phyloP scores from a whole-genome alignment of 2,888 invertebrate genomes.

The Coleophora flavipennella region DNA sequence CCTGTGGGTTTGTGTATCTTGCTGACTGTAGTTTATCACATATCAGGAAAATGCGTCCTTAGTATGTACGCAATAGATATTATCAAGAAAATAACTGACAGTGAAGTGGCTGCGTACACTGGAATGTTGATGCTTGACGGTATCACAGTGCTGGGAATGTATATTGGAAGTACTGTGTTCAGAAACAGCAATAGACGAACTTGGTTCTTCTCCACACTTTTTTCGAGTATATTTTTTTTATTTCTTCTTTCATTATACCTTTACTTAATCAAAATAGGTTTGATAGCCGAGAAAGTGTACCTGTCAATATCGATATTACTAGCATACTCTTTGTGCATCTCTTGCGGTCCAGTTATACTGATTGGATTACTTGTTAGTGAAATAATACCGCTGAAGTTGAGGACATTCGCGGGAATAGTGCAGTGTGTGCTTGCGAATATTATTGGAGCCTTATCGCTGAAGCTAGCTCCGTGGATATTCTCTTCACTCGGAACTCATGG shows the following conservation, averaged over 20 bases:
- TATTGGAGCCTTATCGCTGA: slow-evolving; percentile 7
- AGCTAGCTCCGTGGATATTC: slow-evolving; percentile 25
- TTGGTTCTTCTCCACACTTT: slow-evolving; percentile 8
- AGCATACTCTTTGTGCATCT: not conserved
- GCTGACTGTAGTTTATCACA: slow-evolving; percentile 4
- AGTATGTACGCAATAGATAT: slow-evolving; percentile 16
- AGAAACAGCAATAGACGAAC: slow-evolving; percentile 10
- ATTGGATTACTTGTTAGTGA: not conserved
- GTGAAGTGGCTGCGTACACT: slow-evolving; percentile 13
- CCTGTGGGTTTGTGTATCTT: slow-evolving; percentile 1
- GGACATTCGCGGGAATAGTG: not conserved
- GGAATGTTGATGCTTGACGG: no score
- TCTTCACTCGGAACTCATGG: slow-evolving; percentile 22
- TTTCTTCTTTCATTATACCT: slow-evolving; percentile 12
- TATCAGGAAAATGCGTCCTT: slow-evolving; percentile 15
- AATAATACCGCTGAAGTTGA: not conserved
- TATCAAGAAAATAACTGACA: slow-evolving; percentile 14
- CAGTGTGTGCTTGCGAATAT: no score
- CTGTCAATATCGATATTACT: not conserved
- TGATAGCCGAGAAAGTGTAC: slow-evolving; percentile 10
- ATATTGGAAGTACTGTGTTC: slow-evolving; percentile 10
- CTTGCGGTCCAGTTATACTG: not conserved
- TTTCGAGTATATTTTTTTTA: slow-evolving; percentile 15
- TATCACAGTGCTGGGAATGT: no score
- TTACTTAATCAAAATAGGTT: not conserved